These are phyloP conservation scores for Apotomis turbidana DNA, from an alignment of 2,888 invertebrate species.

Conservation along the genomic window DNA sequence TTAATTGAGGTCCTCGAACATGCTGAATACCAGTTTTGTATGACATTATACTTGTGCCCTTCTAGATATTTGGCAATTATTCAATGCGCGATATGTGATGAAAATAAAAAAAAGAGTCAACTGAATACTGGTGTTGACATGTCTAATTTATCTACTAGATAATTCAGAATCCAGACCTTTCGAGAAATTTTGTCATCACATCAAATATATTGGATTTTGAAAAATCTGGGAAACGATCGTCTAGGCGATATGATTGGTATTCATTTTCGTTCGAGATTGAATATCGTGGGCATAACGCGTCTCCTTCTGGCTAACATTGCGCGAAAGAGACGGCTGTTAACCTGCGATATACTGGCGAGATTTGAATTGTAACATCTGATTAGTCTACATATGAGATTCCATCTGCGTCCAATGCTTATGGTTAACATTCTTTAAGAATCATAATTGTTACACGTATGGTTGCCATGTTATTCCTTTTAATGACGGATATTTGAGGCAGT, in stretches of 20 bases:
- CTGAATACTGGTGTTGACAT: too few relatives aligned
- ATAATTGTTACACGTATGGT: not conserved
- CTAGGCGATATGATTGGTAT: not conserved
- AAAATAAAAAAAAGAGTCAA: too few relatives aligned
- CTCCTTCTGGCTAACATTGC: not conserved
- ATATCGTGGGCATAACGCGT: not conserved
- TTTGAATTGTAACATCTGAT: not conserved
- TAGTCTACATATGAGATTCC: not conserved
- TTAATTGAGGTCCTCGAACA: not conserved
- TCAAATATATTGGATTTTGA: too few relatives aligned
- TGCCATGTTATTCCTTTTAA: too few relatives aligned
- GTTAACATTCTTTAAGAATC: not conserved
- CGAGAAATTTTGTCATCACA: too few relatives aligned
- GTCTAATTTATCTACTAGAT: too few relatives aligned
- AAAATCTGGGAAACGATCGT: too few relatives aligned
- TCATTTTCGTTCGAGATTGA: not conserved
- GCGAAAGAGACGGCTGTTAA: constrained; percentile 11
- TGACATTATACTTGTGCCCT: too few relatives aligned
- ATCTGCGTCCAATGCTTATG: not conserved
- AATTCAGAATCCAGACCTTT: too few relatives aligned
- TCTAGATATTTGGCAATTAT: too few relatives aligned
- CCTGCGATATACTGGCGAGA: constrained; percentile 7
- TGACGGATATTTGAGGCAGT: too few relatives aligned
- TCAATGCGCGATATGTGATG: too few relatives aligned
- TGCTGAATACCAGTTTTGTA: not conserved